Evolutionary conservation across 1,140 invertebrate species (phyloP).

Genomic region (Ceratosolen fusciceps): DNA sequence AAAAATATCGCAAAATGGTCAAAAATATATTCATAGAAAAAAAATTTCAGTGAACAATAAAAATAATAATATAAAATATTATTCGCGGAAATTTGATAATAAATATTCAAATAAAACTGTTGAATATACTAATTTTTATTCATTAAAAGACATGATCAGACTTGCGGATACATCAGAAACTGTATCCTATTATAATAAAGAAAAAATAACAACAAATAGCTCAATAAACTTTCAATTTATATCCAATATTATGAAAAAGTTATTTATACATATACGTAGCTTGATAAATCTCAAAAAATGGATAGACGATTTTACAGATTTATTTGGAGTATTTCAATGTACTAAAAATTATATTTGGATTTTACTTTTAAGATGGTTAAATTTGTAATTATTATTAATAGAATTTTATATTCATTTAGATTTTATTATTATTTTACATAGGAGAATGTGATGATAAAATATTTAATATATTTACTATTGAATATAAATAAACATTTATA

Average conservation of each 20-base stretch:
- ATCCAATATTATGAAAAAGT: not conserved
- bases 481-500: too few relatives aligned
- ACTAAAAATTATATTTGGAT: not conserved
- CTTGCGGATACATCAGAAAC: not conserved
- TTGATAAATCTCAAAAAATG: not conserved
- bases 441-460: too few relatives aligned
- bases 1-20: not conserved
- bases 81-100: not conserved
- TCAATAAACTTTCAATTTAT: not conserved
- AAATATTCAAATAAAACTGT: not conserved
- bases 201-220: not conserved
- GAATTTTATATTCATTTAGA: too few relatives aligned
- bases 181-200: not conserved
- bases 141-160: not conserved
- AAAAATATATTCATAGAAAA: not conserved
- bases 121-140: not conserved
- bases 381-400: not conserved
- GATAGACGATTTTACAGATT: not conserved
- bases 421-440: too few relatives aligned
- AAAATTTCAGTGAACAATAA: not conserved
- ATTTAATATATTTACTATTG: too few relatives aligned
- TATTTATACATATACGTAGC: not conserved
- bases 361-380: not conserved
- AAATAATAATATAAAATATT: not conserved
- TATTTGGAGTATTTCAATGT: constrained; percentile 4